Percentiles rank a stretch among this genome's conserved stretches.
Evolutionary conservation across 2,113 vertebrate genomes (phyloP).

Genomic region (Coryphaenoides rupestris): DNA sequence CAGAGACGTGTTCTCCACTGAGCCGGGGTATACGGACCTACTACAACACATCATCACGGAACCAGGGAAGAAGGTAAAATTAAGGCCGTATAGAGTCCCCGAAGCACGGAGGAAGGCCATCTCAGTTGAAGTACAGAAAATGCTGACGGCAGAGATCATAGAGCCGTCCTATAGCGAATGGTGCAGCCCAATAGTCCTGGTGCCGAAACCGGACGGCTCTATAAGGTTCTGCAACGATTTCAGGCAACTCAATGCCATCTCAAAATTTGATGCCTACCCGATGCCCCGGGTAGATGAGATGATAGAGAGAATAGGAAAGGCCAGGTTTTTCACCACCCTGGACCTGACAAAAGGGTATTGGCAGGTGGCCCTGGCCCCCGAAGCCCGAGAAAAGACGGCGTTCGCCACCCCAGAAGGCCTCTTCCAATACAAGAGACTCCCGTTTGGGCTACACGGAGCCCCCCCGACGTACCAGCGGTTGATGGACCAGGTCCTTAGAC

Average conservation of each 20-base stretch:
- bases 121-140: background rate
- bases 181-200: slow-evolving; percentile 2
- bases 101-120: background rate
- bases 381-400: too few relatives aligned
- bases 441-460: too few relatives aligned
- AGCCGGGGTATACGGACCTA: background rate
- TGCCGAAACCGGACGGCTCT: slow-evolving; percentile 7
- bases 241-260: slow-evolving; percentile 1
- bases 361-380: background rate
- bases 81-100: background rate
- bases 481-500: too few relatives aligned
- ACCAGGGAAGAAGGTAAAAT: background rate
- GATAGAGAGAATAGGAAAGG: background rate
- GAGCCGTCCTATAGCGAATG: too few relatives aligned
- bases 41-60: background rate
- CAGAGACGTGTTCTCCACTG: background rate
- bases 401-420: too few relatives aligned
- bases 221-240: slow-evolving; percentile 13
- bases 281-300: slow-evolving; percentile 8
- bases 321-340: background rate
- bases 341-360: slow-evolving; percentile 12
- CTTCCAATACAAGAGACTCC: too few relatives aligned
- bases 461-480: too few relatives aligned
- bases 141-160: background rate
- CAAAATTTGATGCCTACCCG: slow-evolving; percentile 12